Evolutionary conservation across 2,797 vertebrate genomes (phyloP).

Genomic region (Enteromius unitaeniatus): DNA sequence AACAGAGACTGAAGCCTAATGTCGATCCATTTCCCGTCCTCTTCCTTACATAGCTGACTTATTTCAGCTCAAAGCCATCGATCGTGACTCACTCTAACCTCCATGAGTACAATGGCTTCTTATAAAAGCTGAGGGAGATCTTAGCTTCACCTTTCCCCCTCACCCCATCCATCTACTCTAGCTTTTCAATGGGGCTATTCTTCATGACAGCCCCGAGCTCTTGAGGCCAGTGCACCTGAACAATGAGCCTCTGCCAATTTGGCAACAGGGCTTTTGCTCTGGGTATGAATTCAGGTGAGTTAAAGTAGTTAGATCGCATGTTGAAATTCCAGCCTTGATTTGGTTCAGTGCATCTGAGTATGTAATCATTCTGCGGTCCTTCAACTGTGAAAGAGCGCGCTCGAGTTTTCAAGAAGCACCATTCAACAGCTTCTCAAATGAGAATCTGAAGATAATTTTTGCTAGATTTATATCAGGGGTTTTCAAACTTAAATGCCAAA

Average conservation of each 20-base stretch:
- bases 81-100: constrained; percentile 54
- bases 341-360: constrained; percentile 25
- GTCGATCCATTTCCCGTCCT: constrained; percentile 14
- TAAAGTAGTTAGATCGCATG: constrained; percentile 5
- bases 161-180: constrained; percentile 49
- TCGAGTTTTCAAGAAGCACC: not conserved
- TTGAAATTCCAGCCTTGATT: constrained; percentile 48
- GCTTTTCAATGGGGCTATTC: constrained; percentile 76
- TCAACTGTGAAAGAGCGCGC: constrained; percentile 5
- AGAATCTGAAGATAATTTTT: not conserved
- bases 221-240: constrained; percentile 55
- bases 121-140: constrained; percentile 70
- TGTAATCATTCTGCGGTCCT: not conserved
- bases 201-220: constrained; percentile 56
- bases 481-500: not conserved
- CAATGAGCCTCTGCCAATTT: constrained; percentile 31
- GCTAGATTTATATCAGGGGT: not conserved
- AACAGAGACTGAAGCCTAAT: constrained; percentile 15
- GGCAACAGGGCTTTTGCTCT: constrained; percentile 7
- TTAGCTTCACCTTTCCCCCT: constrained; percentile 55
- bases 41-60: constrained; percentile 11
- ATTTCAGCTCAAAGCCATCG: constrained; percentile 44
- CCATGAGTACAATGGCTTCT: constrained; percentile 72
- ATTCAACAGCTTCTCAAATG: not conserved
- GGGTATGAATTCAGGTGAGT: constrained; percentile 33